phyloP scores from a whole-genome alignment of 1,140 invertebrate species.

The Calephelis virginiensis region DNA sequence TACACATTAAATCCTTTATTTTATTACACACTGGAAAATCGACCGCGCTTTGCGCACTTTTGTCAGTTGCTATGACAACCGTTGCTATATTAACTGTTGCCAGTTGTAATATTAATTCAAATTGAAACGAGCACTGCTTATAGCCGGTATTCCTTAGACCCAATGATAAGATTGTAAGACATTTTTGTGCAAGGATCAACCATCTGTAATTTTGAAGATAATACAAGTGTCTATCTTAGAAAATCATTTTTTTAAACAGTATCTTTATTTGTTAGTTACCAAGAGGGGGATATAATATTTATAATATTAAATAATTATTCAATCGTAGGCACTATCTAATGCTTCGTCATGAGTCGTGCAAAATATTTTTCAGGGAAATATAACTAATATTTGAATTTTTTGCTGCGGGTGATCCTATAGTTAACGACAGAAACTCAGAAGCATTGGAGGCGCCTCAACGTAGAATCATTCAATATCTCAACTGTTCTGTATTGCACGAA shows the following conservation, averaged over 20 bases:
- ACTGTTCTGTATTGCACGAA: background rate
- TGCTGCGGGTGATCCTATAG: background rate
- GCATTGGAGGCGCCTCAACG: conserved; percentile 3
- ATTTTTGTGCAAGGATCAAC: background rate
- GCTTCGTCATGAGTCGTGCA: too few species aligned
- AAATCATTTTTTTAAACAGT: background rate
- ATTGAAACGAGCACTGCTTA: background rate
- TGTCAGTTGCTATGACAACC: too few species aligned
- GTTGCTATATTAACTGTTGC: too few species aligned
- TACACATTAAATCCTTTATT: too few species aligned
- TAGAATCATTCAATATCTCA: background rate
- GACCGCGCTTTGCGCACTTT: too few species aligned
- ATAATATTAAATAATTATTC: background rate
- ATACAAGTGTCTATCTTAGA: background rate
- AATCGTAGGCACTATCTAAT: background rate
- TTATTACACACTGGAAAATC: too few species aligned
- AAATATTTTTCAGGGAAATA: conserved; percentile 3
- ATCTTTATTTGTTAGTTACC: background rate
- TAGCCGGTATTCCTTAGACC: background rate
- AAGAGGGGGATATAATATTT: background rate
- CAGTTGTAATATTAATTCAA: too few species aligned
- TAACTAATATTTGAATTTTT: conserved; percentile 16
- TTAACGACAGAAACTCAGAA: background rate
- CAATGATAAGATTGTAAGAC: background rate
- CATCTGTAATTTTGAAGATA: background rate